Evolutionary conservation across 2,888 invertebrate genomes (phyloP), one percentile per base, ranked within the genome.

Genomic region (Lamellibrachia columna): DNA sequence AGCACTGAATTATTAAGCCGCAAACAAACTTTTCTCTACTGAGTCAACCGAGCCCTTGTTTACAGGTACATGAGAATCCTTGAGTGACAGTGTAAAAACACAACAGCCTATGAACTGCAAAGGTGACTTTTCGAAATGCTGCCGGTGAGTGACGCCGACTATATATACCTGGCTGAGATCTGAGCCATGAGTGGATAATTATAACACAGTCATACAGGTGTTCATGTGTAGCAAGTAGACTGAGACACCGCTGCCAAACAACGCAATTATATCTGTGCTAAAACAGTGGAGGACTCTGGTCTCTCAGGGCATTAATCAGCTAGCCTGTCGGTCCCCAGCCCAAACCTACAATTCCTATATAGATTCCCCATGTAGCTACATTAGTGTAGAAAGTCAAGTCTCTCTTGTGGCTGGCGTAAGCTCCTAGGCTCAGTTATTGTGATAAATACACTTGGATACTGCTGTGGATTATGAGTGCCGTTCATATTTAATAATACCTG

Each of bases 171-270:
- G 75, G 15, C n/a, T 75, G 75, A 75, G 22, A 75, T 75, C 22
- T 15, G 22, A 22, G 75, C 75, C 75, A 75, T 75, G 75, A 22
- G 22, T 22, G 22, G 15, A n/a, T 75, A n/a, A 15, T n/a, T 22
- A n/a, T 75, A 75, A 75, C 75, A 22, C 75, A 75, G 15, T 75
- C 75, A 75, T 75, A 75, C 75, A 75, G 75, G 75, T 75, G 75
- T 75, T n/a, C 75, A 2, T 22, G 15, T 6, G 22, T n/a, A 15
- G n/a, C 75, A 75, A 75, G 75, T 75, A 75, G 75, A 40, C 40
- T 40, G 40, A 40, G 40, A 22, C 22, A 75, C 75, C 2, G 22
- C 6, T 75, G 75, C 75, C 75, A 75, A 75, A 75, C 75, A 75
- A 75, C 75, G 75, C 75, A 75, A 75, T 22, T 75, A 75, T 75